Percentiles rank a stretch among this genome's conserved stretches.
phyloP scores from a whole-genome alignment of 2,113 vertebrate genomes.

The Eublepharis macularius region DNA sequence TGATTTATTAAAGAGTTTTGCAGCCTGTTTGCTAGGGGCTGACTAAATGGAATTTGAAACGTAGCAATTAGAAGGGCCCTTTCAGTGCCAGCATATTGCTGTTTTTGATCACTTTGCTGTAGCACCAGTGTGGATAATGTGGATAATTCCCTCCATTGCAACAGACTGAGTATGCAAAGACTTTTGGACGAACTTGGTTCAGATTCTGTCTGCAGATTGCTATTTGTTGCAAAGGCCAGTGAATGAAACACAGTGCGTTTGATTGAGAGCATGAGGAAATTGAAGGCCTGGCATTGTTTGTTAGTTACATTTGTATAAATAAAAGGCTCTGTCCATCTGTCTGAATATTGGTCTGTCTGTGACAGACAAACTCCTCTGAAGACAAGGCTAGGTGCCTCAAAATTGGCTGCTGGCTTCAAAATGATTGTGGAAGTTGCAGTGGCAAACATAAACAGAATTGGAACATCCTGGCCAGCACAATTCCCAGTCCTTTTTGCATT shows the following conservation, averaged over 20 bases:
- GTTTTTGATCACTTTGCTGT: conserved; percentile 22
- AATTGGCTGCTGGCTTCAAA: no score
- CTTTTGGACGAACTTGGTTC: background rate
- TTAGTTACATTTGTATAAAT: no score
- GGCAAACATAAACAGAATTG: no score
- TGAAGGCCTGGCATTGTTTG: no score
- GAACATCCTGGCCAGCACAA: no score
- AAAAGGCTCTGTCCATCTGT: no score
- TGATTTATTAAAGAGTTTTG: conserved; percentile 70
- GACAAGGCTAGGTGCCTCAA: no score
- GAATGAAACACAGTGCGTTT: background rate
- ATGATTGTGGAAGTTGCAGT: no score
- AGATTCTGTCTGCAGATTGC: background rate
- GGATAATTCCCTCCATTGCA: background rate
- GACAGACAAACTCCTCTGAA: no score
- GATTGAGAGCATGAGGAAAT: background rate
- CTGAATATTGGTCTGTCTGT: no score
- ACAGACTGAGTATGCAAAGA: background rate
- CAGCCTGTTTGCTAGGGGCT: conserved; percentile 32
- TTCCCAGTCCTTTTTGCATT: no score
- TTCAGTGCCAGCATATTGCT: background rate
- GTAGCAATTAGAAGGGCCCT: conserved; percentile 37
- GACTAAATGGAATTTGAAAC: conserved; percentile 49
- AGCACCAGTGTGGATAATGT: background rate
- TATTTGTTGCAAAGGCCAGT: background rate